Base-by-base conservation (phyloP, 2,113 vertebrate species). In the Anarhynchus alexandrinus region DNA sequence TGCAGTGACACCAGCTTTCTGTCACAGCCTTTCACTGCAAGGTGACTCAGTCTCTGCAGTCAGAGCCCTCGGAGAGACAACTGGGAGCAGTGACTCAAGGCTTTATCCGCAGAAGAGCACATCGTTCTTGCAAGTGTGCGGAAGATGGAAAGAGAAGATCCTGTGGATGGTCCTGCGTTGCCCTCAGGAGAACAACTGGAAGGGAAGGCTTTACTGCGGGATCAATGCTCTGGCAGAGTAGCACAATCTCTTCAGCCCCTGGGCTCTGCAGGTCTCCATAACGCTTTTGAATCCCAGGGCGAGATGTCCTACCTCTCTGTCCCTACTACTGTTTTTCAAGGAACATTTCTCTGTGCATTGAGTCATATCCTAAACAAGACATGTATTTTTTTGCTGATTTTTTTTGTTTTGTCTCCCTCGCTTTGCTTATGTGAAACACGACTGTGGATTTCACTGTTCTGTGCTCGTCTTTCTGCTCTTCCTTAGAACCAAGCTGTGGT, bases 111-210 rank as follows among this genome's bases (percentile, higher is more conserved):
- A 52, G 61, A 74, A 67, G 32, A 23, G 17, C 30, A 22, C 34
- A 2, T 54, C 0, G 0, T 38, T 70, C 40, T 38, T 55, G 11
- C 16, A 55, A 8, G 10, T 3, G 38, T 25, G 57, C 2, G 3
- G 43, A 80, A 64, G 51, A 11, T 38, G 55, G 29, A 57, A 71
- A 62, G 79, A 57, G 21, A 54, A 36, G 30, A 21, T 69, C 32
- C 21, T 0, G 0, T 12, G 32, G 73, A 32, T 67, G 47, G 25
- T 67, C 57, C 82, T 58, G 30, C 55, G 36, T 66, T 42, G 36
- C 8, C 2, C 20, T 59, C n/a, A 30, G 42, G 30, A 84, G 54
- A 38, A 36, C 5, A 36, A 2, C 30, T 40, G 65, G 47, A 62
- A 78, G 47, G 29, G 57, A 72, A 54, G n/a, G 30, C 26, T 76